A percentile compares a stretch with the other conserved stretches of the same genome.
Conservation (phyloP, 2,888 invertebrate genomes). For the Polydesmus complanatus region DNA sequence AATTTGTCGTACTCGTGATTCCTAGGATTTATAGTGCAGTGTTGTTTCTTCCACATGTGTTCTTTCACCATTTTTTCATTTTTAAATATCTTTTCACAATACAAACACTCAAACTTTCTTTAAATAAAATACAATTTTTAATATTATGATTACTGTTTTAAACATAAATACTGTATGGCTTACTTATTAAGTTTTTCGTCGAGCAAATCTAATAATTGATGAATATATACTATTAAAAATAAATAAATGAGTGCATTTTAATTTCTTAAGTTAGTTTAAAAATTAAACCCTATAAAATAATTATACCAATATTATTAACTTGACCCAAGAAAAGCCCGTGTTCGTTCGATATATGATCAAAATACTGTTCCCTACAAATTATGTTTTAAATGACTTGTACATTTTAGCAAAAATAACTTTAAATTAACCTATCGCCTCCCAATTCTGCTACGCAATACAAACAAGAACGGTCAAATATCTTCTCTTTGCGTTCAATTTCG, state of each 20-base stretch:
- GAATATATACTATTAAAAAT: slow-evolving; percentile 52
- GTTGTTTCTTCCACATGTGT: slow-evolving; percentile 94
- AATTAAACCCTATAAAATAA: no score
- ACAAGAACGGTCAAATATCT: slow-evolving; percentile 58
- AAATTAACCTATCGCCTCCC: background rate
- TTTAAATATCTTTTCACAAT: slow-evolving; percentile 81
- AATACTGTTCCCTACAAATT: background rate
- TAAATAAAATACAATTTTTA: slow-evolving; percentile 14
- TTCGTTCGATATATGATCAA: background rate
- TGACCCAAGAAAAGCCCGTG: background rate
- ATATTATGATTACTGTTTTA: slow-evolving; percentile 4
- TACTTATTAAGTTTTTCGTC: slow-evolving; percentile 59
- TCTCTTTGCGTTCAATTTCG: slow-evolving; percentile 67
- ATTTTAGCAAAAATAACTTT: background rate
- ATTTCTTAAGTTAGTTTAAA: background rate
- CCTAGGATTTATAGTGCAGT: slow-evolving; percentile 80
- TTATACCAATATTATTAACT: background rate
- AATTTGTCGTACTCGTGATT: slow-evolving; percentile 79
- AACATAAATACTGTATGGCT: no score
- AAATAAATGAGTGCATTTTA: no score
- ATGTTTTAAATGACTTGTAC: background rate
- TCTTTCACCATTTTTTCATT: slow-evolving; percentile 76
- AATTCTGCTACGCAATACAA: slow-evolving; percentile 55
- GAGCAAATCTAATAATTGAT: slow-evolving; percentile 63
- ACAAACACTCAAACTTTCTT: slow-evolving; percentile 60